phyloP scores from a whole-genome alignment of 2,888 invertebrate genomes.

The Antheraea assamensis region DNA sequence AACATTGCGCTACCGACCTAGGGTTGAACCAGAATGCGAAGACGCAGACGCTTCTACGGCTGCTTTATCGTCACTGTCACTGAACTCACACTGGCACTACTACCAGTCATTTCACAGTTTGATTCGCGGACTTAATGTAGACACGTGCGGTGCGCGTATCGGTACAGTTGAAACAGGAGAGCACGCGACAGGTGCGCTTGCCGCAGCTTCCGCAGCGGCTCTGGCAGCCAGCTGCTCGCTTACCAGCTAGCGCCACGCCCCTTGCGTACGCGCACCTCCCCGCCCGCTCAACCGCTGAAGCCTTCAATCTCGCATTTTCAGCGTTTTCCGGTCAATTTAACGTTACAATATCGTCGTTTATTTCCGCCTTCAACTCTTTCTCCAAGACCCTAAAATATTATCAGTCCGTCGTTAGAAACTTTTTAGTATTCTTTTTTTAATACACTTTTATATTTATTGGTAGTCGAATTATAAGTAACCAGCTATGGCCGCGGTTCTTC shows the following conservation, averaged over 20 bases:
- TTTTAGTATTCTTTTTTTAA: background rate
- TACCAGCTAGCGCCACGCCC: conserved; percentile 48
- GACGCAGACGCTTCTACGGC: conserved; percentile 46
- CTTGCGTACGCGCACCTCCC: conserved; percentile 69
- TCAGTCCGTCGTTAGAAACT: background rate
- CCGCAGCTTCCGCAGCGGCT: conserved; percentile 75
- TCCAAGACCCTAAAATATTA: background rate
- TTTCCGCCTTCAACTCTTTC: background rate
- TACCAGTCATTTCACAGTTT: conserved; percentile 57
- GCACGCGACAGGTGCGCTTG: conserved; percentile 65
- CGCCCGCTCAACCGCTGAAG: conserved; percentile 64
- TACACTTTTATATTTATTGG: background rate
- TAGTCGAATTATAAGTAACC: background rate
- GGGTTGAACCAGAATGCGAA: conserved; percentile 64
- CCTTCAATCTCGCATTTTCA: conserved; percentile 44
- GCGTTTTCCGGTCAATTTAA: conserved; percentile 16
- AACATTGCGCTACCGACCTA: conserved; percentile 67
- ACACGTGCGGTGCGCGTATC: conserved; percentile 37
- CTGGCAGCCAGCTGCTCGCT: conserved; percentile 48
- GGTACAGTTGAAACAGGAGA: conserved; percentile 29
- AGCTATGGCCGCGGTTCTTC: background rate
- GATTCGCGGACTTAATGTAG: conserved; percentile 34
- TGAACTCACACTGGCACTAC: conserved; percentile 62
- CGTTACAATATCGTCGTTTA: background rate
- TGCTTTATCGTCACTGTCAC: conserved; percentile 61